phyloP scores from a whole-genome alignment of 2,113 vertebrate genomes.

The Aegithalos caudatus region DNA sequence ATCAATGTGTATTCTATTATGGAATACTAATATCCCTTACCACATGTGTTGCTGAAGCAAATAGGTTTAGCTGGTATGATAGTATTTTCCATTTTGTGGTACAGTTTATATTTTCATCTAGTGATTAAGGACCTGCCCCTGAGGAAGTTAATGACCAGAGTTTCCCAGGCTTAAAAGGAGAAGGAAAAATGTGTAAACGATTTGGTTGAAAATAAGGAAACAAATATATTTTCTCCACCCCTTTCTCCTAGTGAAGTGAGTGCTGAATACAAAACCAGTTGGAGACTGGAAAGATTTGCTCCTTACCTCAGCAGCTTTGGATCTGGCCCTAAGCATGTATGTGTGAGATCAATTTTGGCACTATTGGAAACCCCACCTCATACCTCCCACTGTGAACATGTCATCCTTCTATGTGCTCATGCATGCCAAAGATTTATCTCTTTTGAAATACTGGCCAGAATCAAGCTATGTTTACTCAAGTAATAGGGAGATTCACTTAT shows the following conservation, averaged over 20 bases:
- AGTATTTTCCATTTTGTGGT: conserved; percentile 64
- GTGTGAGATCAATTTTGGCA: conserved; percentile 64
- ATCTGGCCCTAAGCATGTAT: not conserved
- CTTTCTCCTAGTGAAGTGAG: not conserved
- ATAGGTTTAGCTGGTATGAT: conserved; percentile 59
- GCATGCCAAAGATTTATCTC: conserved; percentile 64
- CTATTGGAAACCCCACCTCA: conserved; percentile 64
- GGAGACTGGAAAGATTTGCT: conserved; percentile 29
- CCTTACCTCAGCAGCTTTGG: conserved; percentile 14
- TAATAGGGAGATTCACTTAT: conserved; percentile 70
- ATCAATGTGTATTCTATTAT: conserved; percentile 71
- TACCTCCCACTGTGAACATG: conserved; percentile 77
- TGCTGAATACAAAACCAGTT: not conserved
- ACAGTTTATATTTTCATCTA: conserved; percentile 52
- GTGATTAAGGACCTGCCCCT: conserved; percentile 18
- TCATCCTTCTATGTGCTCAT: conserved; percentile 67
- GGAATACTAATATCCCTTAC: conserved; percentile 68
- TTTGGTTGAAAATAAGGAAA: conserved; percentile 53
- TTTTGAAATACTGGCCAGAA: conserved; percentile 74
- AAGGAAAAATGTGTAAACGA: conserved; percentile 18
- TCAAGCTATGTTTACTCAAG: conserved; percentile 73
- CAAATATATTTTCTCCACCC: not conserved
- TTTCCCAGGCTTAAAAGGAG: conserved; percentile 3
- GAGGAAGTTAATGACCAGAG: conserved; percentile 13
- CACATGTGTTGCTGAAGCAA: conserved; percentile 39